Base-by-base conservation (phyloP, 2,888 invertebrate genomes). In the Aspidiotus rigidus region DNA sequence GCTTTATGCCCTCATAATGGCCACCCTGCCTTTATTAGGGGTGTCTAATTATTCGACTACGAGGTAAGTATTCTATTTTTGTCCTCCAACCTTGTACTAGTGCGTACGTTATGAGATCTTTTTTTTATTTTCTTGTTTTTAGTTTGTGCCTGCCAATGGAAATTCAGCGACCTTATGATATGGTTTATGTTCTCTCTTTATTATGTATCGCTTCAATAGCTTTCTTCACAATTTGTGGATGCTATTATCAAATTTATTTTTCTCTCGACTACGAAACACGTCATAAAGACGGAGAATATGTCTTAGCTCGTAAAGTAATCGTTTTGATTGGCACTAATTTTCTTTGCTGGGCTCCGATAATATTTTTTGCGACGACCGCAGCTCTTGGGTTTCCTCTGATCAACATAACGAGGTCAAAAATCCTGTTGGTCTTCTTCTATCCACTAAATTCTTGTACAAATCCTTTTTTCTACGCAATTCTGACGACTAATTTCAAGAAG, bases 371-470 rank as follows among this genome's bases (percentile, higher is more conserved):
- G 0, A 80, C 93, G 7, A 92, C 93, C 0, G 93, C 94, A 0
- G 80, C 93, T 53, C 86, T 90, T 0, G 93, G 92, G 0, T 85
- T 83, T 74, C 91, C 93, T 0, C 79, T 93, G 72, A 91, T 94
- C 57, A 88, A 89, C 74, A 87, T 93, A 0, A 86, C 87, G 8
- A 84, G 86, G 74, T 87, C 88, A 0, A 89, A 89, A 78, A 87
- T 94, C 62, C 79, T 93, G 11, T 79, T 93, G 71, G 93, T 94
- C 9, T 92, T 94, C 77, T 92, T 94, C 77, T 91, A 93, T 77
- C 94, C 94, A 0, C 79, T 95, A 71, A 94, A 94, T 79, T 89
- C 93, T 0, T 93, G 92, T 77, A 91, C 93, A 54, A 93, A 95
- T 79, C 94, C 94, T 0, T 93, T 93, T 80, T 80, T 95, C 5